Evolutionary conservation across 2,113 vertebrate genomes (phyloP).

Genomic region (Cariama cristata): DNA sequence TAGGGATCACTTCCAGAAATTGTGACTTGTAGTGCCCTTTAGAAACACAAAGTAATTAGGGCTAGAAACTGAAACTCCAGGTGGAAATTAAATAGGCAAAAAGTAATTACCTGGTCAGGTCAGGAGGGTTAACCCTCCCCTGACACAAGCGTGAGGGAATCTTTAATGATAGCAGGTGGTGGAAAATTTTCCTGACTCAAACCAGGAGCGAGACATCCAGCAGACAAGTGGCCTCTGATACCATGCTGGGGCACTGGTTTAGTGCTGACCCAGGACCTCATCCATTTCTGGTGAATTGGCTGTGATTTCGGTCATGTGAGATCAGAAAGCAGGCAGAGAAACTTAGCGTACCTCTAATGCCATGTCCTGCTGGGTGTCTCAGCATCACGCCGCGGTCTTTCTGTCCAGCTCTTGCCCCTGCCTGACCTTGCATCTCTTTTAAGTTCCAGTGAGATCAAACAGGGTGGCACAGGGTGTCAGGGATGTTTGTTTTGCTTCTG

Average conservation of each 20-base stretch:
- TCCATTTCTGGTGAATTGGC: neutral
- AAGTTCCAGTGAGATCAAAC: slow-evolving; percentile 49
- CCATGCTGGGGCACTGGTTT: neutral
- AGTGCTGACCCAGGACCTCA: neutral
- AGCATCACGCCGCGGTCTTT: neutral
- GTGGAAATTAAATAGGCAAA: slow-evolving; percentile 51
- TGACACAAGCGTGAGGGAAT: neutral
- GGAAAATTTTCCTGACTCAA: slow-evolving; percentile 24
- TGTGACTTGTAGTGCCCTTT: neutral
- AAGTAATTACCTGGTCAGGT: slow-evolving; percentile 51
- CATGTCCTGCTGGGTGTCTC: neutral
- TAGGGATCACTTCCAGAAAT: neutral
- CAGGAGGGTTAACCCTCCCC: slow-evolving; percentile 29
- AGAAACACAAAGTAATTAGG: slow-evolving; percentile 9
- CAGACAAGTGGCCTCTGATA: accelerated
- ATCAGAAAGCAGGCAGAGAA: slow-evolving; percentile 10
- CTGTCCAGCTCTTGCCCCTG: neutral
- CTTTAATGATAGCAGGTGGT: slow-evolving; percentile 52
- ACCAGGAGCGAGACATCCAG: neutral
- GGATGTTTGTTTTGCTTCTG: slow-evolving; percentile 31
- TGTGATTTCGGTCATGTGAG: neutral
- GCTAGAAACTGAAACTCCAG: slow-evolving; percentile 26
- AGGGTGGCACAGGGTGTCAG: neutral
- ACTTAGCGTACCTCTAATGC: neutral
- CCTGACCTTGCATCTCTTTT: slow-evolving; percentile 7